Conservation (phyloP, 2,113 vertebrate genomes). For the Phycodurus eques region DNA sequence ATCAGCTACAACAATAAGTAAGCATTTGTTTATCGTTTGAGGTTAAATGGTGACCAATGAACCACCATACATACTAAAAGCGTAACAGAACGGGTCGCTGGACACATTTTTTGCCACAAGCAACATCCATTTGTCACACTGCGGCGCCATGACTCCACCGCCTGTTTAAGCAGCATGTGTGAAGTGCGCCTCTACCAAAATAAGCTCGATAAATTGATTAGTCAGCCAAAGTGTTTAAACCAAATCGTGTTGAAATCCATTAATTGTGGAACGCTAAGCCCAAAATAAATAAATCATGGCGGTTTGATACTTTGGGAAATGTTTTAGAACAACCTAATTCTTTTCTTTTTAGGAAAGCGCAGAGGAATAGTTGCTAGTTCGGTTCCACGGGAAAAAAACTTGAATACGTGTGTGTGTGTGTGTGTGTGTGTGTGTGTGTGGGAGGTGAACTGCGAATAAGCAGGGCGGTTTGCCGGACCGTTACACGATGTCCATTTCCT, state of each 20-base stretch:
- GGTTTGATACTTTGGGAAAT: too few species aligned
- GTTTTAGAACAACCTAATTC: too few species aligned
- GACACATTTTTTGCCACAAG: constrained; percentile 57
- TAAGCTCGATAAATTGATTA: neutral
- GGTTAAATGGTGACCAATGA: constrained; percentile 7
- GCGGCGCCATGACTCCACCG: constrained; percentile 32
- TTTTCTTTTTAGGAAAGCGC: too few species aligned
- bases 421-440: too few species aligned
- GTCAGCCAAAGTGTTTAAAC: neutral
- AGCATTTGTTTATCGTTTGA: neutral
- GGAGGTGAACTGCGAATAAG: too few species aligned
- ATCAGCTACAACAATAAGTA: constrained; percentile 7
- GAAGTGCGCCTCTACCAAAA: neutral
- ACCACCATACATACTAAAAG: constrained; percentile 35
- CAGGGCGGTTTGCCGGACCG: too few species aligned
- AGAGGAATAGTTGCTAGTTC: too few species aligned
- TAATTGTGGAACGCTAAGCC: too few species aligned
- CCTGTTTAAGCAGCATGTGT: constrained; percentile 42
- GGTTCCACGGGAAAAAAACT: too few species aligned
- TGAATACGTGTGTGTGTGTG: too few species aligned
- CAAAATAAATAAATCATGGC: too few species aligned
- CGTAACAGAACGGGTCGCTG: constrained; percentile 50
- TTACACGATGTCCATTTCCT: too few species aligned
- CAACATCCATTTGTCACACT: constrained; percentile 57
- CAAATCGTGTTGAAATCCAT: neutral